phyloP scores from a whole-genome alignment of 2,113 vertebrate species.

The Sula dactylatra region DNA sequence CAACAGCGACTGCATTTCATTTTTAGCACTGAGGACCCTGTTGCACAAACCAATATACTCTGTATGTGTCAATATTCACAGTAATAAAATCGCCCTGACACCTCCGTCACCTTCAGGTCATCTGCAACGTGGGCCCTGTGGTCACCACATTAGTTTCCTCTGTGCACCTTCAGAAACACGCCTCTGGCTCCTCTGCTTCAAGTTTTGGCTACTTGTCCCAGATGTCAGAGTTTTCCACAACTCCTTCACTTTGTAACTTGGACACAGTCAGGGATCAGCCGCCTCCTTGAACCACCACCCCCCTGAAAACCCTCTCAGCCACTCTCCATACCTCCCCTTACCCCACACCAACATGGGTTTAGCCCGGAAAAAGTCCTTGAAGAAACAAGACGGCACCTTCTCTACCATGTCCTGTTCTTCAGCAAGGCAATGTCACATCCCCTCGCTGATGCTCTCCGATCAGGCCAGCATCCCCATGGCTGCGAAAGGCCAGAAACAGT shows the following conservation, averaged over 20 bases:
- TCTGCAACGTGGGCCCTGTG: neutral
- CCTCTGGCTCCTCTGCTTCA: neutral
- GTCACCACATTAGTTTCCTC: neutral
- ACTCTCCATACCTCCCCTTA: neutral
- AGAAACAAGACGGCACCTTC: neutral
- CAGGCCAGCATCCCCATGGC: neutral
- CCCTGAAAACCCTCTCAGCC: rapidly evolving
- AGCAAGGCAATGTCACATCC: neutral
- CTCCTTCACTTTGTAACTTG: neutral
- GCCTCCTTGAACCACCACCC: neutral
- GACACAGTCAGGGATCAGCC: neutral
- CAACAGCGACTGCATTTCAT: neutral
- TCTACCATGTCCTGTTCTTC: neutral
- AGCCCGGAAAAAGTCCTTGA: neutral
- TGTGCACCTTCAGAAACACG: neutral
- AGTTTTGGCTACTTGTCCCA: neutral
- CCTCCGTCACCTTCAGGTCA: neutral
- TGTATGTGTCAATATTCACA: no score
- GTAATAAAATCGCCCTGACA: neutral
- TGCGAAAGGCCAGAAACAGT: neutral
- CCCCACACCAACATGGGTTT: neutral
- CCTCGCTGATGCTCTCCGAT: rapidly evolving
- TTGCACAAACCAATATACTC: neutral
- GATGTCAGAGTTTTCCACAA: neutral
- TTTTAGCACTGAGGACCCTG: neutral